phyloP scores from a whole-genome alignment of 92 coral and sea anemone genomes.

The Siderastrea radians region DNA sequence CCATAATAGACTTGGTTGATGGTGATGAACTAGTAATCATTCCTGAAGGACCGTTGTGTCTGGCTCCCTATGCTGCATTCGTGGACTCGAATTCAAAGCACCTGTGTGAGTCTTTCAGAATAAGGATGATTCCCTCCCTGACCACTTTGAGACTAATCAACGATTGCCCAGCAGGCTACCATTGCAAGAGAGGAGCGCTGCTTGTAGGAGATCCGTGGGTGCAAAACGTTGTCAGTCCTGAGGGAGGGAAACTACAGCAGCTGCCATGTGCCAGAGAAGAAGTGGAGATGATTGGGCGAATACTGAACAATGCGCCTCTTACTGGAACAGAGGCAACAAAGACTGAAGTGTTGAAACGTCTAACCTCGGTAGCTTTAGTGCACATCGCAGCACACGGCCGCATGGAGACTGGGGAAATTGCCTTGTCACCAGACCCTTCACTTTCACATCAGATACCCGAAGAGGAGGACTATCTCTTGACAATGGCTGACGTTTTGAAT shows the following conservation, averaged over 20 bases:
- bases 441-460: background rate
- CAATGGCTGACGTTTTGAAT: background rate
- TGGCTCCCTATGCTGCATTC: constrained; percentile 16
- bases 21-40: constrained; percentile 6
- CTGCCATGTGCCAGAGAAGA: background rate
- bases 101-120: background rate
- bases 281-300: background rate
- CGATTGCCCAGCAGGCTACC: background rate
- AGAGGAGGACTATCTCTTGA: constrained; percentile 1
- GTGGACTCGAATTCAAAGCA: background rate
- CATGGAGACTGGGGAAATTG: constrained; percentile 9
- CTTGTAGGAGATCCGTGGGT: constrained; percentile 16
- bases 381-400: background rate
- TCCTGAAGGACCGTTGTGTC: background rate
- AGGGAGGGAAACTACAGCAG: background rate
- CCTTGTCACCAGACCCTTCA: background rate
- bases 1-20: background rate
- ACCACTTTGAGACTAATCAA: background rate
- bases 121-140: constrained; percentile 2
- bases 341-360: background rate
- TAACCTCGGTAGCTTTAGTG: background rate
- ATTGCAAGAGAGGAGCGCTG: background rate
- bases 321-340: background rate
- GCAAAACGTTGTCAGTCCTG: background rate
- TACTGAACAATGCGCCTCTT: too few relatives aligned